Evolutionary conservation across 2,113 vertebrate genomes (phyloP).

Genomic region (Spilogale gracilis): DNA sequence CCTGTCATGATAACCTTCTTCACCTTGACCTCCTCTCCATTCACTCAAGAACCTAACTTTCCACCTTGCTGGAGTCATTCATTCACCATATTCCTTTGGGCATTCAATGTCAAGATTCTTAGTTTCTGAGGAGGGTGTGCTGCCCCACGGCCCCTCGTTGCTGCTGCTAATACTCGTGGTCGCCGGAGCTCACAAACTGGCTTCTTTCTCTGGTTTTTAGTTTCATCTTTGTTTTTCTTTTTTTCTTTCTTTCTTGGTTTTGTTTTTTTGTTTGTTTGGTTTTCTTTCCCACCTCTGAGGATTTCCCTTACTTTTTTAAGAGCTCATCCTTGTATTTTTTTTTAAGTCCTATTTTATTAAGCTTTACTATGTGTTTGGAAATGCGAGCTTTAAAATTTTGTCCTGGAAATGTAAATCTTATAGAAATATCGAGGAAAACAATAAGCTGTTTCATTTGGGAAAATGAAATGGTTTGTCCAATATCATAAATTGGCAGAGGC

Average conservation of each 20-base stretch:
- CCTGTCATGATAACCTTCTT: neutral
- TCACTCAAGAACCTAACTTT: neutral
- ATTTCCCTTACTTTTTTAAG: constrained; percentile 22
- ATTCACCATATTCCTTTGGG: neutral
- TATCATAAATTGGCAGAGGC: neutral
- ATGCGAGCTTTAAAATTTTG: constrained; percentile 5
- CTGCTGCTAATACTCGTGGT: neutral
- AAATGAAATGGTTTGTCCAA: neutral
- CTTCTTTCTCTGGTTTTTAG: neutral
- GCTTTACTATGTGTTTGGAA: neutral
- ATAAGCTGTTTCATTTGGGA: neutral
- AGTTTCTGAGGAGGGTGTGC: neutral
- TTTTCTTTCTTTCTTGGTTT: neutral
- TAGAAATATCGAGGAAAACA: neutral
- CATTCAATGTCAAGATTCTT: neutral
- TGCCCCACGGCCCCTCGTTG: neutral
- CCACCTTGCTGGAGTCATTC: neutral
- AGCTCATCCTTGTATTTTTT: neutral
- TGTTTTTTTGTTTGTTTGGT: neutral
- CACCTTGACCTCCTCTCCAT: neutral
- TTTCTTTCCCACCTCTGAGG: neutral
- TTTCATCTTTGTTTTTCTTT: neutral
- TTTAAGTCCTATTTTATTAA: constrained; percentile 32
- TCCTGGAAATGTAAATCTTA: neutral
- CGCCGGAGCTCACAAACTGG: neutral